A percentile compares a stretch with the other conserved stretches of the same genome.
Evolutionary conservation across 2,888 invertebrate genomes (phyloP).

Genomic region (Campoplex capitator): DNA sequence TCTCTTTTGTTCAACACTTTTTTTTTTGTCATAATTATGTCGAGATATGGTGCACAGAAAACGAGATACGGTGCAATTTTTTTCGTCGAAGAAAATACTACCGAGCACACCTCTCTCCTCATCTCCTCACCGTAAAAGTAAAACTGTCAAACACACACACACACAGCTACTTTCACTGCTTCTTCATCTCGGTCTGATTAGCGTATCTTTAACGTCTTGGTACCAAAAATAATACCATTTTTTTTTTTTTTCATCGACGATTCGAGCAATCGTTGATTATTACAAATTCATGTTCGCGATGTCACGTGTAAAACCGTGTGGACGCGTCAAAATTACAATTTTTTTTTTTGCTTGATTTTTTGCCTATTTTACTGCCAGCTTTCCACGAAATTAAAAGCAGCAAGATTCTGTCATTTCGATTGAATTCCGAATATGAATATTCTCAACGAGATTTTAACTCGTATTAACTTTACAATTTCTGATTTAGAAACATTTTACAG

Average conservation of each 20-base stretch:
- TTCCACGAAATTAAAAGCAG: not conserved
- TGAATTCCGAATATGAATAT: too few relatives aligned
- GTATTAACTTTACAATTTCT: not conserved
- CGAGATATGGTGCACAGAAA: not conserved
- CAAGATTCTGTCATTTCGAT: not conserved
- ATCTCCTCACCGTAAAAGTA: not conserved
- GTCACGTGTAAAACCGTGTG: not conserved
- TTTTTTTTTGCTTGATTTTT: not conserved
- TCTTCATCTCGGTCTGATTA: conserved; percentile 8
- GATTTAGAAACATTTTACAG: not conserved
- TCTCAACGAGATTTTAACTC: not conserved
- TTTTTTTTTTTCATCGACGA: not conserved
- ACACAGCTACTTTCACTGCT: not conserved
- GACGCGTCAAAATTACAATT: not conserved
- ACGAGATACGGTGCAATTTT: not conserved
- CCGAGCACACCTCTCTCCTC: not conserved
- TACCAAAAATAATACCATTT: not conserved
- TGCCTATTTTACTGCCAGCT: not conserved
- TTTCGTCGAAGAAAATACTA: not conserved
- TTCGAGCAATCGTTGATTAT: not conserved
- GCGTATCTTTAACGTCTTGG: not conserved
- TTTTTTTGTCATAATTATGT: not conserved
- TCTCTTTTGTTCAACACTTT: not conserved
- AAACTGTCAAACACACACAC: not conserved
- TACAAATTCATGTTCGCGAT: not conserved